Percentiles rank a stretch among this genome's conserved stretches.
These are phyloP conservation scores for Ooceraea biroi DNA, from an alignment of 1,140 invertebrate species.

Conservation along the genomic window DNA sequence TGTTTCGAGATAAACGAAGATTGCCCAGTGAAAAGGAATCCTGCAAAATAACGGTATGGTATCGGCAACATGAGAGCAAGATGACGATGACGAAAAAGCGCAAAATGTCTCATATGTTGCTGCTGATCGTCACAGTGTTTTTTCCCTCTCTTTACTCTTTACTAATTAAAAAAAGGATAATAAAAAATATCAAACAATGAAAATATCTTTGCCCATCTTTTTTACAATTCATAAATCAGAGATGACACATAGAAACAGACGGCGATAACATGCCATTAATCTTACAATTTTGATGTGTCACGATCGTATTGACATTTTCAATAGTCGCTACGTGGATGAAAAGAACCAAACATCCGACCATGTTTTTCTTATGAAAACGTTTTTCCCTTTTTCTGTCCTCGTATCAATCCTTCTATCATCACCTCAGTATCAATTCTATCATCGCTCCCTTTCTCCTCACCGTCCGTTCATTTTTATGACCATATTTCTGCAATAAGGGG, in stretches of 20 bases:
- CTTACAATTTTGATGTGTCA: slow-evolving; percentile 45
- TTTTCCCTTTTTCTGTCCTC: slow-evolving; percentile 5
- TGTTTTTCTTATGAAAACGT: too few relatives aligned
- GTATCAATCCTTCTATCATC: slow-evolving; percentile 1
- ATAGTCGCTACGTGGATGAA: slow-evolving; percentile 31
- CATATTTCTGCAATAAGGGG: slow-evolving; percentile 45
- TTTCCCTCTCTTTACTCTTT: too few relatives aligned
- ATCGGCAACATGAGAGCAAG: too few relatives aligned
- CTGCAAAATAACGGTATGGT: too few relatives aligned
- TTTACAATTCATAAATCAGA: neutral
- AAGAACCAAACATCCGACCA: slow-evolving; percentile 8
- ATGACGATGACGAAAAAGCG: too few relatives aligned
- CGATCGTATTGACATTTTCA: slow-evolving; percentile 51
- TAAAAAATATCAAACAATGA: neutral
- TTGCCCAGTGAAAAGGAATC: too few relatives aligned
- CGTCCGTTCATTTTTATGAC: slow-evolving; percentile 38
- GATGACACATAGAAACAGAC: neutral
- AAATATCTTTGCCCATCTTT: slow-evolving; percentile 24
- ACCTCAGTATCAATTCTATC: slow-evolving; percentile 16
- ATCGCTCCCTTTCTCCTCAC: slow-evolving; percentile 50
- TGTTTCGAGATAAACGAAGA: neutral
- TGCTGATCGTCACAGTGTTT: too few relatives aligned
- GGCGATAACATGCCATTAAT: slow-evolving; percentile 33
- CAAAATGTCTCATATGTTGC: too few relatives aligned
- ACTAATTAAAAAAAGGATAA: neutral